These are phyloP conservation scores for Indicator maculatus DNA, from an alignment of 2,113 vertebrate species.

Conservation along the genomic window DNA sequence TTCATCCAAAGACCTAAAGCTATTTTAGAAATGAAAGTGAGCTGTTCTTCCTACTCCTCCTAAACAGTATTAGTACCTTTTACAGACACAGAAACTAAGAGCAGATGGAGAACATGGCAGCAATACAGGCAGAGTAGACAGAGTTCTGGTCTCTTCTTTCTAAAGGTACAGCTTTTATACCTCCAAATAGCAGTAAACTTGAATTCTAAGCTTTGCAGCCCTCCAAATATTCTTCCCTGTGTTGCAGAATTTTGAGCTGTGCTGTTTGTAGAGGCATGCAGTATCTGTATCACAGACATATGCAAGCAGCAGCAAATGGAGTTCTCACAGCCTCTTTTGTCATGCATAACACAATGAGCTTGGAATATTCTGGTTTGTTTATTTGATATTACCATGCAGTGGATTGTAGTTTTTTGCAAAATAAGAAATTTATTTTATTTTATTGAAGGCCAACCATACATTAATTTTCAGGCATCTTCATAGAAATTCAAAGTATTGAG, in stretches of 20 bases:
- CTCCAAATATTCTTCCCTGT: not conserved
- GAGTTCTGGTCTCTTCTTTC: not conserved
- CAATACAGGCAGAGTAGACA: not conserved
- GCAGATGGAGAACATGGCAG: not conserved
- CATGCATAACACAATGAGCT: not conserved
- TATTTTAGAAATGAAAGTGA: not conserved
- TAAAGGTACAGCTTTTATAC: not conserved
- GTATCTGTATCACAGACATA: not conserved
- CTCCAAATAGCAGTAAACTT: not conserved
- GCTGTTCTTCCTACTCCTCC: not conserved
- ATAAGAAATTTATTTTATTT: conserved; percentile 17
- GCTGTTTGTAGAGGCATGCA: not conserved
- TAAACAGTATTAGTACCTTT: not conserved
- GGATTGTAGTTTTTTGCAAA: conserved; percentile 3
- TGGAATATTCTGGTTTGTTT: conserved; percentile 41
- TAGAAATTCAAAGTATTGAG: not conserved
- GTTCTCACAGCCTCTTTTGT: not conserved
- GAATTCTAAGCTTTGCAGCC: not conserved
- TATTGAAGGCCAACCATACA: not conserved
- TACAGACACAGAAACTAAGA: not conserved
- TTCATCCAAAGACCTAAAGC: not conserved
- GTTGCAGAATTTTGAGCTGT: not conserved
- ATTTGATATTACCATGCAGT: not conserved
- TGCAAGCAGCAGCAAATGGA: conserved; percentile 2
- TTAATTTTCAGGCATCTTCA: conserved; percentile 36